Evolutionary conservation across 2,888 invertebrate genomes (phyloP).

Genomic region (Synanthedon andrenaeformis): DNA sequence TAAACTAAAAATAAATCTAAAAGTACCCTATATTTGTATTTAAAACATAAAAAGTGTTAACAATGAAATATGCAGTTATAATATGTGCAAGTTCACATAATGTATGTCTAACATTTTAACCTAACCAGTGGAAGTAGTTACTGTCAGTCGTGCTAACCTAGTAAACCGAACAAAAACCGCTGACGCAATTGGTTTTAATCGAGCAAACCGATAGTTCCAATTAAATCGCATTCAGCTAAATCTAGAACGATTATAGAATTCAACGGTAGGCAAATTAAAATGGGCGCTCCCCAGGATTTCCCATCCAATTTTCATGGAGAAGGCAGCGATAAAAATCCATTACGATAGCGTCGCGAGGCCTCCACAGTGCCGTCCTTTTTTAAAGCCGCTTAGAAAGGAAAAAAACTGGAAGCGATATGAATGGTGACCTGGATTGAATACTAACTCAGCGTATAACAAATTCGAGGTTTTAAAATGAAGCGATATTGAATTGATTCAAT

Average conservation of each 20-base stretch:
- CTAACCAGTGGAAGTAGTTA: too few species aligned
- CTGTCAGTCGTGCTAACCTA: neutral
- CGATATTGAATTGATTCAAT: too few species aligned
- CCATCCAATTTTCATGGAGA: conserved; percentile 57
- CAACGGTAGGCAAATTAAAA: conserved; percentile 61
- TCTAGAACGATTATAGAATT: conserved; percentile 61
- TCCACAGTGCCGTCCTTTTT: conserved; percentile 29
- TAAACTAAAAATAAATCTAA: too few species aligned
- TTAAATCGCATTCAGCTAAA: conserved; percentile 64
- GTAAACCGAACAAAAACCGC: conserved; percentile 8
- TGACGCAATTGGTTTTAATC: conserved; percentile 34
- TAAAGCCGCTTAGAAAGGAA: conserved; percentile 11
- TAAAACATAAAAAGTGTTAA: too few species aligned
- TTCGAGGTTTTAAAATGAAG: neutral
- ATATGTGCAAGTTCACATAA: too few species aligned
- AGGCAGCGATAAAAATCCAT: conserved; percentile 60
- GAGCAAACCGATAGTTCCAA: conserved; percentile 43
- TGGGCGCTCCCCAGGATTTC: conserved; percentile 49
- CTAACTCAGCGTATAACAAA: neutral
- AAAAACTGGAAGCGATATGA: neutral
- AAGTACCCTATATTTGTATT: too few species aligned
- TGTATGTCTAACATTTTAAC: too few species aligned
- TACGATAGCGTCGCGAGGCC: conserved; percentile 39
- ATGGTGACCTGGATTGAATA: neutral
- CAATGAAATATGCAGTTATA: too few species aligned